A percentile compares a stretch with the other conserved stretches of the same genome.
These are phyloP conservation scores for Campoplex nolae DNA, from an alignment of 2,888 invertebrate genomes.

Conservation along the genomic window DNA sequence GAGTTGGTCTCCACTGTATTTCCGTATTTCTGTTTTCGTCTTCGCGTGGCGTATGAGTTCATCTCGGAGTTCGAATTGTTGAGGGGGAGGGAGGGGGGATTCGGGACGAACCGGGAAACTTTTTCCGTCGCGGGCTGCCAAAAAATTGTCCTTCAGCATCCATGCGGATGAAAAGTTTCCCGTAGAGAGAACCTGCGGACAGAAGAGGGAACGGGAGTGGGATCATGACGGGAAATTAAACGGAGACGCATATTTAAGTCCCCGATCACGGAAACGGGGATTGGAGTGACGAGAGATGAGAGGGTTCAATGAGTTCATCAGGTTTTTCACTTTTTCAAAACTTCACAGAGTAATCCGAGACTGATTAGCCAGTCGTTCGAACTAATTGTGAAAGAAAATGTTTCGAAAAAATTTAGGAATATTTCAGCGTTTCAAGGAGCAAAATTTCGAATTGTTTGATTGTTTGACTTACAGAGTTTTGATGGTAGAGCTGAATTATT, in stretches of 20 bases:
- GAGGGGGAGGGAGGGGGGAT: neutral
- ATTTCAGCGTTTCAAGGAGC: neutral
- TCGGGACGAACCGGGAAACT: conserved; percentile 40
- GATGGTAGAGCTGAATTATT: too few relatives aligned
- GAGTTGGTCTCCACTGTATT: conserved; percentile 22
- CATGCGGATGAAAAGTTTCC: neutral
- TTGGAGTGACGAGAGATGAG: conserved; percentile 18
- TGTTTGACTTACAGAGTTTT: too few relatives aligned
- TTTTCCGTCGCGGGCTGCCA: conserved; percentile 33
- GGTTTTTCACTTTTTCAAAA: neutral
- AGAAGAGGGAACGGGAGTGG: neutral
- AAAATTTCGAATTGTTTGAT: too few relatives aligned
- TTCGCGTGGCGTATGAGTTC: neutral
- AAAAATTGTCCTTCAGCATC: conserved; percentile 37
- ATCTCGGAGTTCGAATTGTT: neutral
- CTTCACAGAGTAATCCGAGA: conserved; percentile 8
- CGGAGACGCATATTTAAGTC: neutral
- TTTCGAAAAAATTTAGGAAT: neutral
- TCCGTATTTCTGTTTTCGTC: conserved; percentile 48
- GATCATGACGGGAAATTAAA: neutral
- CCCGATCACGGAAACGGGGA: neutral
- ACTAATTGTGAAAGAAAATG: neutral
- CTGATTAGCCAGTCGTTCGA: conserved; percentile 45
- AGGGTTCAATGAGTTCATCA: conserved; percentile 17
- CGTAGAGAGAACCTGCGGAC: neutral